These are phyloP conservation scores for Chaetophractus vellerosus DNA, from an alignment of 2,797 vertebrate genomes.

Conservation along the genomic window DNA sequence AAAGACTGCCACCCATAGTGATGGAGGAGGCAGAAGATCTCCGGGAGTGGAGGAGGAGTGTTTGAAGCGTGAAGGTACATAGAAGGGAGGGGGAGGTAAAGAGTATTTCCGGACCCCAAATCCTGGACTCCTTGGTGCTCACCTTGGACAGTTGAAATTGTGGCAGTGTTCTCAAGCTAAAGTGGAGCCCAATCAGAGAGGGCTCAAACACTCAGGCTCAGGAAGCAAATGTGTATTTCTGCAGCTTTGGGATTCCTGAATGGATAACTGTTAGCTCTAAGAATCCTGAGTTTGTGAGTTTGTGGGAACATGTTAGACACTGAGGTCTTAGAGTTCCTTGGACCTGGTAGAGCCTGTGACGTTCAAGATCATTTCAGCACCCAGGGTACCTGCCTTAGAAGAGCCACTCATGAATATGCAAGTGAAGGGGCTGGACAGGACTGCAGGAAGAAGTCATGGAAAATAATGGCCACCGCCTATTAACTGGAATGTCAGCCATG, in stretches of 20 bases:
- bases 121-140: neutral
- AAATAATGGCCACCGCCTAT: neutral
- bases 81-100: neutral
- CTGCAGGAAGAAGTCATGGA: neutral
- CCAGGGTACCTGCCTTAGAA: neutral
- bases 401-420: neutral
- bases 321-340: neutral
- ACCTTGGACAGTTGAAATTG: neutral
- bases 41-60: neutral
- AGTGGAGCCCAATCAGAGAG: neutral
- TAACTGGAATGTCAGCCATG: neutral
- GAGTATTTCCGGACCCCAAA: accelerated
- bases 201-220: neutral
- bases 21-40: neutral
- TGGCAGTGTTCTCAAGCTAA: neutral
- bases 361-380: neutral
- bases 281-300: neutral
- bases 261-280: neutral
- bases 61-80: neutral
- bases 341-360: neutral
- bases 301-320: neutral
- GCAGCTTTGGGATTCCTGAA: neutral
- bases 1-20: neutral
- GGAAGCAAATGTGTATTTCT: neutral
- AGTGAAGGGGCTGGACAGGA: neutral